Percentiles rank a stretch among this genome's conserved stretches.
Evolutionary conservation across 1,140 invertebrate genomes (phyloP).

Genomic region (Andrena cerasifolii): DNA sequence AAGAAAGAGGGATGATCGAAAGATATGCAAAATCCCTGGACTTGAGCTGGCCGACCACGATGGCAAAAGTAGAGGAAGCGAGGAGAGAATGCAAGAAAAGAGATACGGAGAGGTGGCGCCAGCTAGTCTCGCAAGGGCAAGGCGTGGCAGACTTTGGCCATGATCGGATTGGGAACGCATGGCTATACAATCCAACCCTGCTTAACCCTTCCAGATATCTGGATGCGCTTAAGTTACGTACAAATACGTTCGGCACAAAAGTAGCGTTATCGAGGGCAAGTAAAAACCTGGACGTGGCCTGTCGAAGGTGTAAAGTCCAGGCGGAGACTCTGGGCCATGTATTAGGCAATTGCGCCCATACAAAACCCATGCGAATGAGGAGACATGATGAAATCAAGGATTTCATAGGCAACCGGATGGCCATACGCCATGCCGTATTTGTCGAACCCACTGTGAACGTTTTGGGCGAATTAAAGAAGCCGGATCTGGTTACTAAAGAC

Average conservation of each 20-base stretch:
- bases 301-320: not conserved
- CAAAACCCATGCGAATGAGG: constrained; percentile 35
- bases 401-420: not conserved
- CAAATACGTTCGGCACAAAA: not conserved
- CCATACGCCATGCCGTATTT: not conserved
- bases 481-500: too few species aligned
- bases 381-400: constrained; percentile 54
- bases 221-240: not conserved
- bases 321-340: constrained; percentile 54
- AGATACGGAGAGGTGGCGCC: not conserved
- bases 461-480: not conserved
- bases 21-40: not conserved
- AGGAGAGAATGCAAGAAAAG: not conserved
- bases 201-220: not conserved
- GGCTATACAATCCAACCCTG: not conserved
- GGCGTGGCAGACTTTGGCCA: not conserved
- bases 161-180: constrained; percentile 4
- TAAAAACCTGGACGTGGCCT: not conserved
- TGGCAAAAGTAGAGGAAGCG: not conserved
- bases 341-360: constrained; percentile 32
- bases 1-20: too few species aligned
- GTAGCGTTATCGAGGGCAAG: not conserved
- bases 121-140: not conserved
- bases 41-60: not conserved
- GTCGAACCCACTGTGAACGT: not conserved